phyloP scores from a whole-genome alignment of 2,113 vertebrate genomes.

The Mirza zaza region DNA sequence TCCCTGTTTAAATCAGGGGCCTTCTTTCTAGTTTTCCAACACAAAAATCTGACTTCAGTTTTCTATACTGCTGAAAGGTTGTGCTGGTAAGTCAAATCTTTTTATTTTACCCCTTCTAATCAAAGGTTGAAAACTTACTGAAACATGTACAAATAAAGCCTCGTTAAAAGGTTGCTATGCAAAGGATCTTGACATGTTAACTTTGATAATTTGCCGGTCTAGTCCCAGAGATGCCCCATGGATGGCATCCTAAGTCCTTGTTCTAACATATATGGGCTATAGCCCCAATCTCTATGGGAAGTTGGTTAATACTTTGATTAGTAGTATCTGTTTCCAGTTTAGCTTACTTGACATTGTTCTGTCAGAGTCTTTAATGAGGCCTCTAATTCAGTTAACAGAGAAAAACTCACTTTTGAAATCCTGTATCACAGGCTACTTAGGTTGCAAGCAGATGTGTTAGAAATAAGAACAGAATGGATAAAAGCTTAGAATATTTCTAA shows the following conservation, averaged over 20 bases:
- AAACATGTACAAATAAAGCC: background rate
- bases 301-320: background rate
- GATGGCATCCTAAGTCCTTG: background rate
- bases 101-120: background rate
- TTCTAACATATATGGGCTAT: background rate
- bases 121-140: background rate
- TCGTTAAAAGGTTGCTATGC: background rate
- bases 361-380: background rate
- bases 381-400: constrained; percentile 22
- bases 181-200: background rate
- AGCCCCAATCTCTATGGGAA: background rate
- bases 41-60: background rate
- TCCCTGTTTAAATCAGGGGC: background rate
- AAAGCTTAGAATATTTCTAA: constrained; percentile 23
- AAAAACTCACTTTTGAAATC: background rate
- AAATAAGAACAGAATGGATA: constrained; percentile 6
- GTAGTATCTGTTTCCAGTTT: background rate
- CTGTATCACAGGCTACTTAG: background rate
- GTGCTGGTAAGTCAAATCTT: background rate
- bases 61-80: background rate
- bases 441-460: background rate
- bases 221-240: background rate
- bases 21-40: background rate
- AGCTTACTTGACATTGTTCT: constrained; percentile 19
- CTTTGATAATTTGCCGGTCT: background rate